Evolutionary conservation across 2,113 vertebrate genomes (phyloP).

Genomic region (Pluvialis apricaria): DNA sequence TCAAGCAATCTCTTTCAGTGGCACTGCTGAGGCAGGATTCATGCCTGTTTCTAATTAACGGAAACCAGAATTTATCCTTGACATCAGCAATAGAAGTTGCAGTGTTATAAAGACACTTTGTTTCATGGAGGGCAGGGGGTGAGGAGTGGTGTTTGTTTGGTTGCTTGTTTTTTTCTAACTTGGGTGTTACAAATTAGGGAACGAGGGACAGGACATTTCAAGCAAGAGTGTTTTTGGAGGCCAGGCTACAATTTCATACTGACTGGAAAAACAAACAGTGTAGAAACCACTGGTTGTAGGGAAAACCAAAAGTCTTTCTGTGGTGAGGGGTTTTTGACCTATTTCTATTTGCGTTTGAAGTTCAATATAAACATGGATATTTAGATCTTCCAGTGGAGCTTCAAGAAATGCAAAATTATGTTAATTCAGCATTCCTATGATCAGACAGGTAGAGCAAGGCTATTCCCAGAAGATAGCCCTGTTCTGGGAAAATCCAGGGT

Average conservation of each 20-base stretch:
- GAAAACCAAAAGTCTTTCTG: background rate
- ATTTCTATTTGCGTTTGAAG: background rate
- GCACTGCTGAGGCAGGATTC: background rate
- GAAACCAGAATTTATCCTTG: background rate
- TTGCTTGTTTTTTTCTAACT: background rate
- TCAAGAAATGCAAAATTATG: background rate
- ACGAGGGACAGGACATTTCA: background rate
- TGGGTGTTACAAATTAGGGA: background rate
- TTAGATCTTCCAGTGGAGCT: background rate
- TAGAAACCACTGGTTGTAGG: background rate
- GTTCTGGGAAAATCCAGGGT: background rate
- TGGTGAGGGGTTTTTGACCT: background rate
- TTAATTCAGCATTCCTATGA: background rate
- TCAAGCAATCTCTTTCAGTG: background rate
- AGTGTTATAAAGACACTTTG: background rate
- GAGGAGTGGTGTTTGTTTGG: background rate
- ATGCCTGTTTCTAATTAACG: background rate
- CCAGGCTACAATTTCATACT: background rate
- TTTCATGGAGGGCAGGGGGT: background rate
- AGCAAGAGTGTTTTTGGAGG: background rate
- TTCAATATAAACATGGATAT: background rate
- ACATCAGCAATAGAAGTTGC: background rate
- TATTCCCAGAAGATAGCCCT: background rate
- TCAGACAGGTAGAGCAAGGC: background rate
- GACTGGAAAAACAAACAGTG: background rate